phyloP scores from a whole-genome alignment of 2,797 vertebrate genomes.

The Pseudomugil tenellus region DNA sequence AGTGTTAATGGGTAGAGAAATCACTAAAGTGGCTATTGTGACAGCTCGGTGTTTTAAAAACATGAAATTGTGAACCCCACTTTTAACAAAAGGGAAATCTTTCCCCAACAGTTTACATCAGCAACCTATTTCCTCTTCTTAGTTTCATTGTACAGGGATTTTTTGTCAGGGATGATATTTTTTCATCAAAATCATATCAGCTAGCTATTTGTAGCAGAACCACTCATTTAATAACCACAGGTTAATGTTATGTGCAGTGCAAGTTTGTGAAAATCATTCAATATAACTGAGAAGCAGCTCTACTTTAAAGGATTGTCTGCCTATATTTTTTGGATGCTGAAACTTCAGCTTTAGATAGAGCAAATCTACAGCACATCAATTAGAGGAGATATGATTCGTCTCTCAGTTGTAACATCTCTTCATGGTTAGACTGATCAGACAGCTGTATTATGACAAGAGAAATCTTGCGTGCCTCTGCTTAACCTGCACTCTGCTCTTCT shows the following conservation, averaged over 20 bases:
- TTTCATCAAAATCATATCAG: not conserved
- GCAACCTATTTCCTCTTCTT: not conserved
- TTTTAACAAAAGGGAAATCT: not conserved
- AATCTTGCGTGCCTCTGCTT: slow-evolving; percentile 26
- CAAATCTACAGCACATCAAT: slow-evolving; percentile 41
- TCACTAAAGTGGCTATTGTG: not conserved
- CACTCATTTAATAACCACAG: not conserved
- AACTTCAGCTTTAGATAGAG: slow-evolving; percentile 1
- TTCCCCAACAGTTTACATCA: not conserved
- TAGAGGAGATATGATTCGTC: slow-evolving; percentile 21
- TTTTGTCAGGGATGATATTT: not conserved
- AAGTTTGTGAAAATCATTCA: not conserved
- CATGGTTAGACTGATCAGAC: slow-evolving; percentile 43
- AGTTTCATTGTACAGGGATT: too few species aligned
- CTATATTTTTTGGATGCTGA: slow-evolving; percentile 3
- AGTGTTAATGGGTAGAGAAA: not conserved
- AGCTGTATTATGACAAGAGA: slow-evolving; percentile 38
- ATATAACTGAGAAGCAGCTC: not conserved
- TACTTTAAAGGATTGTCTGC: slow-evolving; percentile 8
- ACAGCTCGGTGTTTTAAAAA: not conserved
- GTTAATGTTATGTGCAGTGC: too few species aligned
- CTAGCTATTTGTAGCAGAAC: not conserved
- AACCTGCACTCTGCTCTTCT: slow-evolving; percentile 37
- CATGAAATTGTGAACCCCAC: not conserved
- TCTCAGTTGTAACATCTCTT: slow-evolving; percentile 19